Evolutionary conservation across 2,113 vertebrate genomes (phyloP).

Genomic region (Eurystomus gularis): DNA sequence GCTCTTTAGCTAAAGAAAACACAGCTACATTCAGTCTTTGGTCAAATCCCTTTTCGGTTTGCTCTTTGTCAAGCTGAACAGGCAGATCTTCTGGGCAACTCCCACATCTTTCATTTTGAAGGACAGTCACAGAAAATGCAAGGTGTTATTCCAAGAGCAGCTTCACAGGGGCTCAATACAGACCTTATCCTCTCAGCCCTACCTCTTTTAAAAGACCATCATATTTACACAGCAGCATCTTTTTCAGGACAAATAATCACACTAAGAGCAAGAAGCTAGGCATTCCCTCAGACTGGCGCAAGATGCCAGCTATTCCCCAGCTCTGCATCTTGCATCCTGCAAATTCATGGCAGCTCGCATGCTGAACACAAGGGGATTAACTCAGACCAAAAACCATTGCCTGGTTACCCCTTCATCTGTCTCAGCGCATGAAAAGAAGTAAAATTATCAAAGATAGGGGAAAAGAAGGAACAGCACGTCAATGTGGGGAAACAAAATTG

Average conservation of each 20-base stretch:
- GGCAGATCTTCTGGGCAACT: not conserved
- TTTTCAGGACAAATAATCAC: not conserved
- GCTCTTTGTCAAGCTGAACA: not conserved
- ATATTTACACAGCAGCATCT: not conserved
- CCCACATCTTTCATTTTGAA: not conserved
- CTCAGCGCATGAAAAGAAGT: not conserved
- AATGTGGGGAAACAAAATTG: not conserved
- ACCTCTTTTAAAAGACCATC: not conserved
- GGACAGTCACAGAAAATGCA: not conserved
- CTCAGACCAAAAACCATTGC: not conserved
- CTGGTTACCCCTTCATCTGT: not conserved
- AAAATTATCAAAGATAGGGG: not conserved
- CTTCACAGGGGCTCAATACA: not conserved
- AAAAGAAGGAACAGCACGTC: not conserved
- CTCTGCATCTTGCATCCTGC: not conserved
- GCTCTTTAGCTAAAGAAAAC: slow-evolving; percentile 16
- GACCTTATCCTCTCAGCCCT: not conserved
- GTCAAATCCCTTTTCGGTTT: not conserved
- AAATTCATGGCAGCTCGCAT: not conserved
- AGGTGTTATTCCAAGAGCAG: not conserved
- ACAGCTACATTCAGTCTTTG: not conserved
- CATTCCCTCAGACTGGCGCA: not conserved
- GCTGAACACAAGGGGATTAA: not conserved
- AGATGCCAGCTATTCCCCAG: not conserved
- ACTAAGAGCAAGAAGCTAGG: not conserved